These are phyloP conservation scores for Tipula confusa DNA, from an alignment of 2,888 invertebrate genomes.

Conservation along the genomic window DNA sequence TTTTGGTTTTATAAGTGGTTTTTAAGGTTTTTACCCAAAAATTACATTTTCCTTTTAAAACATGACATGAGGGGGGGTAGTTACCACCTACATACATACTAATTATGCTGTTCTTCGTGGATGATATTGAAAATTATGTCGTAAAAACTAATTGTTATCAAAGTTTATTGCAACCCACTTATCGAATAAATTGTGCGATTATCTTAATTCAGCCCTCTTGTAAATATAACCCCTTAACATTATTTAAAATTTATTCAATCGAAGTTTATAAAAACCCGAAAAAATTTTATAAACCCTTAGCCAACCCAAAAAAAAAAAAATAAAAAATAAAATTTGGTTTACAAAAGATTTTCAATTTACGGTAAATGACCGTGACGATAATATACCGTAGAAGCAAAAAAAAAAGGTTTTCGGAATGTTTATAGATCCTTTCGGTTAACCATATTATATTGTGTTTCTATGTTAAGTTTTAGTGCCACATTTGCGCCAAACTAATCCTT, in stretches of 20 bases:
- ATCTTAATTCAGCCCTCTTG: neutral
- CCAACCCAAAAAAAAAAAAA: no score
- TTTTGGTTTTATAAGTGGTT: neutral
- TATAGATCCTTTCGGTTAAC: no score
- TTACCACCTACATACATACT: neutral
- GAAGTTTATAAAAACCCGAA: no score
- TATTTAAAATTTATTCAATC: neutral
- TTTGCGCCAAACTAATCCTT: no score
- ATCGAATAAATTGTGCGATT: neutral
- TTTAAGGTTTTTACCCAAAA: neutral
- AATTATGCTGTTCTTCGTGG: neutral
- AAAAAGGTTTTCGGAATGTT: no score
- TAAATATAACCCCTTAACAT: neutral
- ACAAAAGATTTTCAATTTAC: neutral
- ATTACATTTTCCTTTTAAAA: conserved; percentile 4
- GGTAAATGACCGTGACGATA: neutral
- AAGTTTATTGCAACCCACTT: neutral
- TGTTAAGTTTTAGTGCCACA: no score
- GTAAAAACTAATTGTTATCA: neutral
- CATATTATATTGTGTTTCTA: no score
- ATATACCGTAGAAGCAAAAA: neutral
- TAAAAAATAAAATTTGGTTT: no score
- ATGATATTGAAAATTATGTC: neutral
- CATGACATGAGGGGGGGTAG: no score
- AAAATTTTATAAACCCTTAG: neutral